Evolutionary conservation across 2,888 invertebrate species (phyloP), one percentile per base, ranked within the genome.

Genomic region (Coenonympha arcania): DNA sequence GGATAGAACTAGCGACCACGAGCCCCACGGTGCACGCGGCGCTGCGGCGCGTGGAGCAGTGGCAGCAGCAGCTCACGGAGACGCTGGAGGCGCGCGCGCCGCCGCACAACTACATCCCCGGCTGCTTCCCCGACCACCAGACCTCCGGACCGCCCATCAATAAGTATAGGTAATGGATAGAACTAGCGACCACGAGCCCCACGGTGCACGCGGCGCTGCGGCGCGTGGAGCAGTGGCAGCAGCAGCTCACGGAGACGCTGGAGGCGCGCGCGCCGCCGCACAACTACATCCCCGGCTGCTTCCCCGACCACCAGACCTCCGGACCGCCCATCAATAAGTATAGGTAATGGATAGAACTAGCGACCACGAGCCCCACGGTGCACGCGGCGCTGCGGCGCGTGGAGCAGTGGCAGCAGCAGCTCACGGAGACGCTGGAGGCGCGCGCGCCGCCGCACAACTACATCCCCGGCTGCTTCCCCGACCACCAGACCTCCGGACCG

Each of bases 261-360:
- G 94, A 95, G 62, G 73, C 89, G 0, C 91, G 92, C 54, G 91
- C 95, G n/a, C 90, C 95, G 2, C 93, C 96, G 0, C 85, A 88
- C 0, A 93, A 95, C 81, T 98, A 93, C 76, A 95, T 98, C 65
- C 95, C 97, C 6, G 95, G 96, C 22, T 95, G 96, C 74, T 94
- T 93, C 73, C 91, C 95, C 3, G 95, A 95, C 69, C 92, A 90
- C 55, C 89, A 86, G 53, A 86, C 89, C 0, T 81, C 89, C 6
- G 93, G 94, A n/a, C 93, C 96, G 20, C 92, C 96, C 36, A 93
- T 96, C 63, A 93, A 95, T 69, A 98, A 97, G 82, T 98, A 98
- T 82, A 90, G 95, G 84, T 88, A 22, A 37, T 6, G 34, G n/a
- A 9, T 18, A n/a, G n/a, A n/a, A n/a, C n/a, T n/a, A n/a, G n/a